phyloP scores from a whole-genome alignment of 1,140 invertebrate genomes.

The Cyclargus thomasi region DNA sequence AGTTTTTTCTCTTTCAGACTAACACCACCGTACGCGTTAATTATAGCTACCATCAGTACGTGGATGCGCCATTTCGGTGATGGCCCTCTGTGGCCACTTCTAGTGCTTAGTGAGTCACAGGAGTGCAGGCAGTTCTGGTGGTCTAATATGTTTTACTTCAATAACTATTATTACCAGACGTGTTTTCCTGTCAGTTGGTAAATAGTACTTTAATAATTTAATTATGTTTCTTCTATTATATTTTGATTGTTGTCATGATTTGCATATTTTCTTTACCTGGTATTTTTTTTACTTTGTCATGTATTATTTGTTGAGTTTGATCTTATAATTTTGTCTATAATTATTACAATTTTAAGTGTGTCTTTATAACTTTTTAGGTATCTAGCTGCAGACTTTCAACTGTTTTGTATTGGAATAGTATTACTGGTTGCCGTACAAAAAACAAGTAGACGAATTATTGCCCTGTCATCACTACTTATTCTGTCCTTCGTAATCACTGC shows the following conservation, averaged over 20 bases:
- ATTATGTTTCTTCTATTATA: no score
- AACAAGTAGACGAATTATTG: conserved; percentile 29
- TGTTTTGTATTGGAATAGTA: conserved; percentile 52
- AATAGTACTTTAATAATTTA: conserved; percentile 17
- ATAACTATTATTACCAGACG: conserved; percentile 64
- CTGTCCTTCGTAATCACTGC: conserved; percentile 40
- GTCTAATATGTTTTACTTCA: conserved; percentile 80
- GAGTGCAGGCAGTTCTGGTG: conserved; percentile 80
- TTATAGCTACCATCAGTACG: conserved; percentile 51
- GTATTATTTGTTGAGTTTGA: background rate
- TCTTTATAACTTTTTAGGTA: conserved; percentile 64
- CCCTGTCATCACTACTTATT: conserved; percentile 34
- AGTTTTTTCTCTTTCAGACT: conserved; percentile 38
- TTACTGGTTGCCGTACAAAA: conserved; percentile 42
- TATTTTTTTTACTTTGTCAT: no score
- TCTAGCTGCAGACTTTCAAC: conserved; percentile 57
- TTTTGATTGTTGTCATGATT: no score
- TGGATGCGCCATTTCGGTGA: conserved; percentile 44
- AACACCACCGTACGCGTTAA: conserved; percentile 53
- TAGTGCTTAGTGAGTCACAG: conserved; percentile 58
- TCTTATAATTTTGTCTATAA: no score
- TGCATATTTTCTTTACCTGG: no score
- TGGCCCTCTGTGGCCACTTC: conserved; percentile 52
- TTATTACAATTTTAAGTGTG: no score
- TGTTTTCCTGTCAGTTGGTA: conserved; percentile 62